Percentiles rank a stretch among this genome's conserved stretches.
These are phyloP conservation scores for Hypomecis atomaria DNA, from an alignment of 2,888 invertebrate genomes.

Conservation along the genomic window DNA sequence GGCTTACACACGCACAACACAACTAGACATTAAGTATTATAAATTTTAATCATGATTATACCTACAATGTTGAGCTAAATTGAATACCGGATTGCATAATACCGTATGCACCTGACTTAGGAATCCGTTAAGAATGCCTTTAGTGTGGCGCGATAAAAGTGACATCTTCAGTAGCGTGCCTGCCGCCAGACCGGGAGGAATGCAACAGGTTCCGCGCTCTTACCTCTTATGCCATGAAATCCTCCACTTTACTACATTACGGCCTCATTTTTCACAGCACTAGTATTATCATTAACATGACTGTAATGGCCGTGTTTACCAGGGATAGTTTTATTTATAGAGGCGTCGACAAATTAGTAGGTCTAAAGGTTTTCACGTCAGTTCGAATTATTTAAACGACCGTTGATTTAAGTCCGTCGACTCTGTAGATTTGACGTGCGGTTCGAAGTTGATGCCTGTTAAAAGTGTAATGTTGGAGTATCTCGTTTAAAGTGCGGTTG, in stretches of 20 bases:
- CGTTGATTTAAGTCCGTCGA: too few relatives aligned
- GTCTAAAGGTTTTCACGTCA: background rate
- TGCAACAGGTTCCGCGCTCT: conserved; percentile 25
- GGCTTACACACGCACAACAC: background rate
- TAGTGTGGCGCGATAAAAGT: conserved; percentile 14
- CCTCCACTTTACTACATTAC: conserved; percentile 9
- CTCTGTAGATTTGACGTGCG: too few relatives aligned
- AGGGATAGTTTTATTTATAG: background rate
- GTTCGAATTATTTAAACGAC: background rate
- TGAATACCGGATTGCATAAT: conserved; percentile 1
- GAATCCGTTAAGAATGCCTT: conserved; percentile 27
- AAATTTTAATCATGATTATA: background rate
- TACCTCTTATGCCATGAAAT: conserved; percentile 12
- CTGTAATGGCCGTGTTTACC: background rate
- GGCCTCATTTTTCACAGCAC: conserved; percentile 6
- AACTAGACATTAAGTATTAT: background rate
- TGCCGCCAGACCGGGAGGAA: conserved; percentile 17
- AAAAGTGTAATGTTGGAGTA: background rate
- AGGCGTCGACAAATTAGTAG: background rate
- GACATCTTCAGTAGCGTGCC: conserved; percentile 23
- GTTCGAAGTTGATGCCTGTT: background rate
- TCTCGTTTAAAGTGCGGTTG: conserved; percentile 5
- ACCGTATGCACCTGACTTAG: conserved; percentile 7
- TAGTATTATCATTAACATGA: conserved; percentile 11
- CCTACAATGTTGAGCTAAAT: background rate